A percentile compares a stretch with the other conserved stretches of the same genome.
Conservation (phyloP, 2,888 invertebrate genomes). For the Parnassius orleans region DNA sequence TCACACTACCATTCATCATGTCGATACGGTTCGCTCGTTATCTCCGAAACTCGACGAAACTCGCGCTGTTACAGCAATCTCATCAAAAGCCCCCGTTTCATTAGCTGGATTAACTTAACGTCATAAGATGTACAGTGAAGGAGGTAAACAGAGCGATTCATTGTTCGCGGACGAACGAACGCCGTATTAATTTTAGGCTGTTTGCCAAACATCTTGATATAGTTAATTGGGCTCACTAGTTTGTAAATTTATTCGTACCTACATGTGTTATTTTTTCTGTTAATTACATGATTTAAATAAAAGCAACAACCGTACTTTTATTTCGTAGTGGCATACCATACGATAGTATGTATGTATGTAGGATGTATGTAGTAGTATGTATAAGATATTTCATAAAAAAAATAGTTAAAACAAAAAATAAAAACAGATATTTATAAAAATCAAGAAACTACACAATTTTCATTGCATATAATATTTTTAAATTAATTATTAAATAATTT, state of each 20-base stretch:
- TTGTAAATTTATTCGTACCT: constrained; percentile 7
- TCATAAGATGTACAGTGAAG: constrained; percentile 22
- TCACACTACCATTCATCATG: constrained; percentile 35
- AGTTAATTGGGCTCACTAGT: constrained; percentile 34
- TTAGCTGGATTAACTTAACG: constrained; percentile 35
- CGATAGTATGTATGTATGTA: no score
- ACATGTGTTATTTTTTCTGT: constrained; percentile 5
- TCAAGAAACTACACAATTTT: no score
- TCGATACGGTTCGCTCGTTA: constrained; percentile 35
- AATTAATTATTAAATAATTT: no score
- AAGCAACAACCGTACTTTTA: no score
- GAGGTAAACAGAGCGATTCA: constrained; percentile 35
- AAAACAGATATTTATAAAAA: no score
- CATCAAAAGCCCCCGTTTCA: constrained; percentile 37
- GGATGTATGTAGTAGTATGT: no score
- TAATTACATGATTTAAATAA: background rate
- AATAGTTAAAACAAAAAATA: no score
- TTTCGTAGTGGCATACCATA: no score
- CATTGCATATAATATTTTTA: no score
- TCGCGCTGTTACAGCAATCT: constrained; percentile 39
- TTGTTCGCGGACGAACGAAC: constrained; percentile 36
- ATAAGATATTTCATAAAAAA: no score
- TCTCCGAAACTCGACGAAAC: constrained; percentile 35
- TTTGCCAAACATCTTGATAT: constrained; percentile 35
- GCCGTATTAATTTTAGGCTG: constrained; percentile 36